Evolutionary conservation across 2,888 invertebrate genomes (phyloP).

Genomic region (Lasioglossum morio): DNA sequence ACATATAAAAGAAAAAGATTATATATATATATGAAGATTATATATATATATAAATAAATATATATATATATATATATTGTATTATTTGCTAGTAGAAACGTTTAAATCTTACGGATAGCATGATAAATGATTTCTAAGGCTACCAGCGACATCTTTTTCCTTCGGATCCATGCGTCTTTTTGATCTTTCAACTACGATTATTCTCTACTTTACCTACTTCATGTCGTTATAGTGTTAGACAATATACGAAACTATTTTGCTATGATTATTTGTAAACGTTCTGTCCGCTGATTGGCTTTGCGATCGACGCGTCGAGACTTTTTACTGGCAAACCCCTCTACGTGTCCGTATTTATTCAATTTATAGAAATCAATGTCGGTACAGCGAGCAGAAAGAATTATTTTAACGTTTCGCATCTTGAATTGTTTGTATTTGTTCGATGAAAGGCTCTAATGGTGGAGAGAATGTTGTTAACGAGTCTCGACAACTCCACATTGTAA

Average conservation of each 20-base stretch:
- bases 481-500: slow-evolving; percentile 51
- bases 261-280: slow-evolving; percentile 59
- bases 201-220: slow-evolving; percentile 59
- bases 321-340: slow-evolving; percentile 19
- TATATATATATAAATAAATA: slow-evolving; percentile 26
- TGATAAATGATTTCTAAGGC: slow-evolving; percentile 40
- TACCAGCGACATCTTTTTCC: slow-evolving; percentile 44
- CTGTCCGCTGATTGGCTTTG: slow-evolving; percentile 67
- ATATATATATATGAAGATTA: slow-evolving; percentile 25
- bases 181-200: slow-evolving; percentile 47
- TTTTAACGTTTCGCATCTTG: neutral
- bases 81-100: slow-evolving; percentile 53
- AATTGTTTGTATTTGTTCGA: neutral
- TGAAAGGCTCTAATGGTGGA: neutral
- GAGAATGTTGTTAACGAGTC: slow-evolving; percentile 35
- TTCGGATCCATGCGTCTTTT: slow-evolving; percentile 50
- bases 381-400: neutral
- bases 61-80: slow-evolving; percentile 41
- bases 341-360: neutral
- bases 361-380: neutral
- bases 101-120: slow-evolving; percentile 40
- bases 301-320: slow-evolving; percentile 48
- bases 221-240: slow-evolving; percentile 58
- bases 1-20: slow-evolving; percentile 35
- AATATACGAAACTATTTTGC: slow-evolving; percentile 63